Percentiles rank a stretch among this genome's conserved stretches.
phyloP scores from a whole-genome alignment of 2,888 invertebrate species.

The Taenaris catops region DNA sequence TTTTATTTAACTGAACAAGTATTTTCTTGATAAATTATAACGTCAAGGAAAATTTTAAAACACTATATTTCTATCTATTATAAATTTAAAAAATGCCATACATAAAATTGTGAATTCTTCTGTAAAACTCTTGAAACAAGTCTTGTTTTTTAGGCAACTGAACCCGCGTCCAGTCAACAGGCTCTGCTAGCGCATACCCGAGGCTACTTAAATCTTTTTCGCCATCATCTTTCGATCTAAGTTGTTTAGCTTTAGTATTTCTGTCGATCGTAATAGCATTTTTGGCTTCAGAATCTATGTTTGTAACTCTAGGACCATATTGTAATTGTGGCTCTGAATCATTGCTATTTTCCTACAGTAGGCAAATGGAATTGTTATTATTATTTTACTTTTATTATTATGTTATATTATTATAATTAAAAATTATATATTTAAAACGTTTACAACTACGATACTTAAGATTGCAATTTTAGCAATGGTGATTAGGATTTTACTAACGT shows the following conservation, averaged over 20 bases:
- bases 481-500: slow-evolving; percentile 42
- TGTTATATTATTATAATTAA: too few relatives aligned
- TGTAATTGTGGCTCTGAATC: slow-evolving; percentile 40
- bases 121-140: slow-evolving; percentile 82
- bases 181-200: slow-evolving; percentile 77
- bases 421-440: too few relatives aligned
- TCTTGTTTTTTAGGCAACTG: slow-evolving; percentile 84
- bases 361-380: too few relatives aligned
- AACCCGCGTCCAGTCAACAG: slow-evolving; percentile 82
- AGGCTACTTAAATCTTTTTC: slow-evolving; percentile 75
- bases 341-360: slow-evolving; percentile 39
- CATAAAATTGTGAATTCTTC: slow-evolving; percentile 83
- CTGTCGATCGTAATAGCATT: slow-evolving; percentile 16
- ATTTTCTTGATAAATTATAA: too few relatives aligned
- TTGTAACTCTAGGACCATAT: slow-evolving; percentile 35
- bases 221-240: slow-evolving; percentile 37
- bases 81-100: slow-evolving; percentile 47
- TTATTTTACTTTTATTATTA: too few relatives aligned
- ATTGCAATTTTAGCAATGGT: too few relatives aligned
- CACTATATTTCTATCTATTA: too few relatives aligned
- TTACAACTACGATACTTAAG: too few relatives aligned
- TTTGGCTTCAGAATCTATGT: slow-evolving; percentile 18
- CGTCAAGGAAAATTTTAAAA: too few relatives aligned
- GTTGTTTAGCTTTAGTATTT: slow-evolving; percentile 31
- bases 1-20: too few relatives aligned